Percentiles rank a stretch among this genome's conserved stretches.
Conservation (phyloP, 1,140 invertebrate genomes). For the Macrobrachium nipponense region DNA sequence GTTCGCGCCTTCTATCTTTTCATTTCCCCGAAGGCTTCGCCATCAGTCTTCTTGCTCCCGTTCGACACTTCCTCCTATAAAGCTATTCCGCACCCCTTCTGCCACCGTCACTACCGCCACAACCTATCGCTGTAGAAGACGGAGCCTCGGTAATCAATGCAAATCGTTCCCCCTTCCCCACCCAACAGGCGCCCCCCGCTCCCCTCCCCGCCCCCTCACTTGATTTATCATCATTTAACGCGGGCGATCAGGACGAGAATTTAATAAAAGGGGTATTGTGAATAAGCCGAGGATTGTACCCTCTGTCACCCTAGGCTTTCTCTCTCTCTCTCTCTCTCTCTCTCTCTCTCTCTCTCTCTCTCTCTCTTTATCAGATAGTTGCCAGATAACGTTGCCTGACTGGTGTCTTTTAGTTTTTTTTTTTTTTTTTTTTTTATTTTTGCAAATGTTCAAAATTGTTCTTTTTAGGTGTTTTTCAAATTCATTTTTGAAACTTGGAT, state of each 20-base stretch:
- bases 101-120: too few species aligned
- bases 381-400: too few species aligned
- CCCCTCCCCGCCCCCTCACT: background rate
- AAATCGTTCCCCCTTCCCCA: background rate
- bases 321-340: too few species aligned
- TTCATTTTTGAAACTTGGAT: too few species aligned
- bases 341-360: too few species aligned
- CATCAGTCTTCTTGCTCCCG: background rate
- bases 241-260: constrained; percentile 20
- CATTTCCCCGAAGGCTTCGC: background rate
- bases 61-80: background rate
- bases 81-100: background rate
- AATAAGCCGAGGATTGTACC: constrained; percentile 13
- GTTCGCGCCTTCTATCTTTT: background rate
- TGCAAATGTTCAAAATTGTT: too few species aligned
- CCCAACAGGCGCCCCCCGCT: too few species aligned
- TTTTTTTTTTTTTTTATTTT: too few species aligned
- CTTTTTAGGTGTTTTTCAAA: too few species aligned
- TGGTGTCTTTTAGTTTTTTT: too few species aligned
- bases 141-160: constrained; percentile 1
- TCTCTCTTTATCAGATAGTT: too few species aligned
- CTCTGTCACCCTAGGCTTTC: background rate
- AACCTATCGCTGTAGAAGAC: too few species aligned
- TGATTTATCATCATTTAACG: constrained; percentile 26
- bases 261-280: constrained; percentile 21